Base-by-base conservation (phyloP, 2,888 invertebrate genomes). In the Ophion obscuratus region DNA sequence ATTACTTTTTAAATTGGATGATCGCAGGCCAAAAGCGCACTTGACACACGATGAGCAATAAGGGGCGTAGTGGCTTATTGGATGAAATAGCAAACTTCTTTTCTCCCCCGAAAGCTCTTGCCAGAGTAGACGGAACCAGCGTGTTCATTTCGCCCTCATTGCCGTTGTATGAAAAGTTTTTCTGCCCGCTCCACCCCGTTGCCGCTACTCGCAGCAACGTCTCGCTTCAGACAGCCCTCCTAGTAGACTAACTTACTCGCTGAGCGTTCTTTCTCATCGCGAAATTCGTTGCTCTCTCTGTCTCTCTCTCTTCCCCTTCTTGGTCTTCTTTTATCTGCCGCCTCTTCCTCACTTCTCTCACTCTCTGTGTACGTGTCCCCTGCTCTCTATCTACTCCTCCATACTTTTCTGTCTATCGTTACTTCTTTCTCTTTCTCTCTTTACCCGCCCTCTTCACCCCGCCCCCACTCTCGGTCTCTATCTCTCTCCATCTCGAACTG, bases 191-290 rank as follows among this genome's bases (percentile, higher is more conserved):
- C 27, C 61, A n/a, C 57, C 64, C 17, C 62, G 47, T 57, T 31
- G 31, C n/a, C 20, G 7, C 40, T 14, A 67, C 67, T 66, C 57
- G 59, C 79, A 14, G 57, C 66, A 71, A 9, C 7, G 64, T 24
- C 71, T 57, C 74, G 70, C 62, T 80, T 75, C n/a, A 75, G 53
- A 76, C 67, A 66, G 24, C 59, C 47, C 76, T 68, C 62, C 74
- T 61, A 2, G 66, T 40, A 0, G 71, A 57, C 80, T 14, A 78
- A 84, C 81, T 84, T 75, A 62, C 53, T 79, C 62, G 61, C 68
- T 57, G 62, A 74, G 84, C 71, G 79, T 87, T 87, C 79, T 87
- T 88, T 83, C 83, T 83, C 74, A 81, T 62, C 83, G 78, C 81
- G 59, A 80, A 68, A 71, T 73, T 59, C 71, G 57, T 62, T 68